Conservation (phyloP, 2,797 vertebrate genomes). For the Falco novaeseelandiae region DNA sequence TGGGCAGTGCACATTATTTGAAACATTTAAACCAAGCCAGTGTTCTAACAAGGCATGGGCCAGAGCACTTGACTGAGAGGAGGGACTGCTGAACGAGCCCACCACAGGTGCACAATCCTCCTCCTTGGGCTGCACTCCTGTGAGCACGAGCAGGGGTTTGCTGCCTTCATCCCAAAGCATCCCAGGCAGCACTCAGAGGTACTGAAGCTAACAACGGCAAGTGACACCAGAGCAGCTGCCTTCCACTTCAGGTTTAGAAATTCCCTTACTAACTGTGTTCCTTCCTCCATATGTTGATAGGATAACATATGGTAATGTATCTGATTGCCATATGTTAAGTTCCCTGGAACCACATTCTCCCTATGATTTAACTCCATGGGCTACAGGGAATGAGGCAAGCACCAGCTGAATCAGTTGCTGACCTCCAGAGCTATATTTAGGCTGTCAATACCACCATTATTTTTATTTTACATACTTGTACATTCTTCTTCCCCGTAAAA, state of each 20-base stretch:
- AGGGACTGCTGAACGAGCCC: neutral
- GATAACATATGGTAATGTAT: slow-evolving; percentile 35
- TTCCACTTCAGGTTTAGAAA: slow-evolving; percentile 50
- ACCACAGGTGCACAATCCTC: neutral
- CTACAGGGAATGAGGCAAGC: slow-evolving; percentile 7
- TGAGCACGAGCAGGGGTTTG: neutral
- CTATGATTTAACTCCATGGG: slow-evolving; percentile 12
- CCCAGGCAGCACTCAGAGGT: neutral
- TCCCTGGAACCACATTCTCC: neutral
- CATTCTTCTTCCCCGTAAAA: neutral
- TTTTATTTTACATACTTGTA: neutral
- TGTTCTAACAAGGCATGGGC: neutral
- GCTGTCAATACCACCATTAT: neutral
- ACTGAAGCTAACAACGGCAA: slow-evolving; percentile 1
- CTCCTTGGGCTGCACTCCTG: neutral
- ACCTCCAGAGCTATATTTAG: slow-evolving; percentile 10
- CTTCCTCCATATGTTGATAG: slow-evolving; percentile 36
- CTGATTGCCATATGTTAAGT: slow-evolving; percentile 38
- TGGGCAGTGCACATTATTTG: neutral
- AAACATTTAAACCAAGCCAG: neutral
- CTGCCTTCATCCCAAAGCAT: neutral
- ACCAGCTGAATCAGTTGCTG: neutral
- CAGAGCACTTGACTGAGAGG: neutral
- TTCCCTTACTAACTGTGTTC: slow-evolving; percentile 2
- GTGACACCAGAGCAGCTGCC: slow-evolving; percentile 9